These are phyloP conservation scores for Xylota segnis DNA, from an alignment of 2,888 invertebrate genomes.

Conservation along the genomic window DNA sequence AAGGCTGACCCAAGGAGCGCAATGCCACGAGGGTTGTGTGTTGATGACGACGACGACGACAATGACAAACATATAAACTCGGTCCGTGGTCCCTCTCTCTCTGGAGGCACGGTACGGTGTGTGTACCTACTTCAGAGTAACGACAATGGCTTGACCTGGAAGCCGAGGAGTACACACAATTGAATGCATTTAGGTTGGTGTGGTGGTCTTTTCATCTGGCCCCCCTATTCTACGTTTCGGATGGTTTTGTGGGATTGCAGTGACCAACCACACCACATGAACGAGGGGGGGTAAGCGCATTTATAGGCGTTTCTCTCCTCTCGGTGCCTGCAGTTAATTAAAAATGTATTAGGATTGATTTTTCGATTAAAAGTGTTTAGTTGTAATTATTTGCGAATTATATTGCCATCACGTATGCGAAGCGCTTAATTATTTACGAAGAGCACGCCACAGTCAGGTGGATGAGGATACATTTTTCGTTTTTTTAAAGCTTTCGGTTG, in stretches of 20 bases:
- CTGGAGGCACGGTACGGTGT: neutral
- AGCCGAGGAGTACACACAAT: constrained; percentile 32
- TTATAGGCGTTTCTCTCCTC: constrained; percentile 8
- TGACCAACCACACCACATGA: neutral
- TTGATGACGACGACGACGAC: constrained; percentile 11
- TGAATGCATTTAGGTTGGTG: constrained; percentile 25
- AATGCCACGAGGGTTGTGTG: constrained; percentile 25
- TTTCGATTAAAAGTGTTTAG: constrained; percentile 48
- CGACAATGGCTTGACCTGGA: constrained; percentile 45
- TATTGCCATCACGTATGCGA: constrained; percentile 5
- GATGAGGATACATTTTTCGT: neutral
- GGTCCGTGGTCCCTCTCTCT: neutral
- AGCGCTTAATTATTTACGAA: constrained; percentile 24
- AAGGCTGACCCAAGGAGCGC: constrained; percentile 30
- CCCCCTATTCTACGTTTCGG: neutral
- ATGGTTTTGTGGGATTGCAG: neutral
- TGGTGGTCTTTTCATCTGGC: neutral
- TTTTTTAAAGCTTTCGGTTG: constrained; percentile 13
- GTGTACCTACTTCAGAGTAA: constrained; percentile 18
- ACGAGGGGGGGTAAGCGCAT: neutral
- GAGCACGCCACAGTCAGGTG: neutral
- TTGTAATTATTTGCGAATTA: constrained; percentile 37
- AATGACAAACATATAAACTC: neutral
- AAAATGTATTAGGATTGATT: constrained; percentile 57
- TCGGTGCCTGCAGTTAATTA: constrained; percentile 37